Percentiles rank a stretch among this genome's conserved stretches.
phyloP scores from a whole-genome alignment of 1,140 invertebrate species.

The Microplitis demolitor region DNA sequence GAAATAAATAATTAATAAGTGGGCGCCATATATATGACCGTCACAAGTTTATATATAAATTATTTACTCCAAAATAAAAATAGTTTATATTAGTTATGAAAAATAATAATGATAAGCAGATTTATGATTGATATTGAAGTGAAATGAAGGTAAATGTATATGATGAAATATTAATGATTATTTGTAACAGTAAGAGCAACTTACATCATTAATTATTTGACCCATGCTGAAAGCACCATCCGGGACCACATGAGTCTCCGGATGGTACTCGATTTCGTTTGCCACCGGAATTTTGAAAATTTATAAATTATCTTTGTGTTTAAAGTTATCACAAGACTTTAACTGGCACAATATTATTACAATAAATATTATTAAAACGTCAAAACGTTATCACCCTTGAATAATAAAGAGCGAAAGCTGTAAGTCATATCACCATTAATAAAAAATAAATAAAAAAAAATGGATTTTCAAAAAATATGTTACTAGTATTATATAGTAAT shows the following conservation, averaged over 20 bases:
- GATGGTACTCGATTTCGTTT: conserved; percentile 53
- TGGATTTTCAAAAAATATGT: no score
- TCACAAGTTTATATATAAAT: no score
- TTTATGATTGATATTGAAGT: no score
- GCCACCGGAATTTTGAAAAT: conserved; percentile 62
- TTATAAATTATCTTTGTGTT: conserved; percentile 34
- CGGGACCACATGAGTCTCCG: conserved; percentile 55
- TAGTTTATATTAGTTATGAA: no score
- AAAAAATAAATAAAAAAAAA: background rate
- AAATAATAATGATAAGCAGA: no score
- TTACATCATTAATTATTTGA: conserved; percentile 64
- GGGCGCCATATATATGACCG: no score
- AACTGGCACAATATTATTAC: conserved; percentile 2
- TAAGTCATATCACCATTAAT: conserved; percentile 36
- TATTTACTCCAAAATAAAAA: no score
- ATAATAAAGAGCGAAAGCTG: conserved; percentile 32
- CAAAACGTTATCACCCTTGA: conserved; percentile 49
- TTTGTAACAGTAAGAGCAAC: conserved; percentile 35
- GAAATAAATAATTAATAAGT: no score
- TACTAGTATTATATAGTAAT: no score
- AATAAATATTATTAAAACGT: conserved; percentile 37
- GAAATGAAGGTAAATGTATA: no score
- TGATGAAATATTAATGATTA: no score
- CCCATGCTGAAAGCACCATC: conserved; percentile 62
- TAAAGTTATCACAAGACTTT: conserved; percentile 9